Evolutionary conservation across 2,888 invertebrate species (phyloP).

Genomic region (Hyalella azteca): DNA sequence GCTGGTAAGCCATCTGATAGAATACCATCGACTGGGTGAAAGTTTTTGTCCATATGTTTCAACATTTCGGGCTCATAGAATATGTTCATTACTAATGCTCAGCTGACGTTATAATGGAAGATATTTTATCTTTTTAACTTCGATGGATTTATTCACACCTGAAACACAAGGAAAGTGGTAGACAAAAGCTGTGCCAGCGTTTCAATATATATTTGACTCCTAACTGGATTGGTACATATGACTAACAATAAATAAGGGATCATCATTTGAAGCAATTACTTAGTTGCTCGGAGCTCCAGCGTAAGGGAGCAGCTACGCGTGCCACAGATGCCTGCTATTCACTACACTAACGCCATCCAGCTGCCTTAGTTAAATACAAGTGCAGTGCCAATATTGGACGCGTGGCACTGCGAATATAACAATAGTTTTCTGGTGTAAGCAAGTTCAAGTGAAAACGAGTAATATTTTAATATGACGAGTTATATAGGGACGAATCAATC

Average conservation of each 20-base stretch:
- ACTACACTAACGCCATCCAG: not conserved
- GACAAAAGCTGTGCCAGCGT: too few species aligned
- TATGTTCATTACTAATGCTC: too few species aligned
- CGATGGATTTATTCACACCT: too few species aligned
- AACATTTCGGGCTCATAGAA: too few species aligned
- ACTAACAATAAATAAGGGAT: conserved; percentile 19
- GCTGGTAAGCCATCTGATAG: too few species aligned
- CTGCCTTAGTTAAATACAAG: not conserved
- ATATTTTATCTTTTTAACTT: too few species aligned
- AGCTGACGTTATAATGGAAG: too few species aligned
- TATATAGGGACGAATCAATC: too few species aligned
- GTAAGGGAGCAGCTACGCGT: not conserved
- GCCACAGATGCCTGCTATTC: not conserved
- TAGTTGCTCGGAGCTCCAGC: not conserved
- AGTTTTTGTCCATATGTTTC: too few species aligned
- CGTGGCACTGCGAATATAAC: not conserved
- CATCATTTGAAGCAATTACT: not conserved
- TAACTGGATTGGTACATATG: conserved; percentile 21
- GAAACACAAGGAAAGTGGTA: too few species aligned
- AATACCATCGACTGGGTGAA: too few species aligned
- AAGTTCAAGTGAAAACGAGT: not conserved
- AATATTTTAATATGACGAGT: too few species aligned
- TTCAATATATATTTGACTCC: conserved; percentile 14
- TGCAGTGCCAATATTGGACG: not conserved
- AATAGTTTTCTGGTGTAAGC: not conserved